Conservation (phyloP, 2,113 vertebrate species). For the Lepus europaeus region DNA sequence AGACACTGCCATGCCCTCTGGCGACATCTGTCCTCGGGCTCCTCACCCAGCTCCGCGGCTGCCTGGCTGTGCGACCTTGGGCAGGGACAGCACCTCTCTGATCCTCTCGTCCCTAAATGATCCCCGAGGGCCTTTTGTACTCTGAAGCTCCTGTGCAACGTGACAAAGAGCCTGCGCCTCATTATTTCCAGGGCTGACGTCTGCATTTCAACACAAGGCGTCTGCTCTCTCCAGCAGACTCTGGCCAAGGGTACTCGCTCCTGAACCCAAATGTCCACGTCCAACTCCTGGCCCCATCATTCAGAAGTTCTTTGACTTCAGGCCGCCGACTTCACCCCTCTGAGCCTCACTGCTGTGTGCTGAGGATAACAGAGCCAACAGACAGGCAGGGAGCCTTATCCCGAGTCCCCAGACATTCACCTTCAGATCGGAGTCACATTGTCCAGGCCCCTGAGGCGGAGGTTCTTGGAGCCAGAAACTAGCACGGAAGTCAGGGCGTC, state of each 20-base stretch:
- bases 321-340: background rate
- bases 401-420: background rate
- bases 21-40: slow-evolving; percentile 61
- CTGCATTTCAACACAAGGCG: background rate
- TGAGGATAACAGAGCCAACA: background rate
- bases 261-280: background rate
- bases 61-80: slow-evolving; percentile 45
- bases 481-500: background rate
- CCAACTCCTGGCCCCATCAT: background rate
- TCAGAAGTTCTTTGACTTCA: background rate
- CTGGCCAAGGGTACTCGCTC: background rate
- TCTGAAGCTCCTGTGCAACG: background rate
- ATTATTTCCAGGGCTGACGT: background rate
- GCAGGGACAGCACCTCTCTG: background rate
- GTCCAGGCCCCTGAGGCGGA: background rate
- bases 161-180: background rate
- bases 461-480: background rate
- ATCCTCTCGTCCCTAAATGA: background rate
- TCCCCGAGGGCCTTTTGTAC: background rate
- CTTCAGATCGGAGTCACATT: background rate
- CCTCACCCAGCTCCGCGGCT: background rate
- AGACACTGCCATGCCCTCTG: background rate
- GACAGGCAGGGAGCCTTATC: background rate
- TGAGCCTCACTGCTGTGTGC: background rate
- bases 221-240: background rate